Evolutionary conservation across 2,888 invertebrate species (phyloP).

Genomic region (Strigamia transsilvanica): DNA sequence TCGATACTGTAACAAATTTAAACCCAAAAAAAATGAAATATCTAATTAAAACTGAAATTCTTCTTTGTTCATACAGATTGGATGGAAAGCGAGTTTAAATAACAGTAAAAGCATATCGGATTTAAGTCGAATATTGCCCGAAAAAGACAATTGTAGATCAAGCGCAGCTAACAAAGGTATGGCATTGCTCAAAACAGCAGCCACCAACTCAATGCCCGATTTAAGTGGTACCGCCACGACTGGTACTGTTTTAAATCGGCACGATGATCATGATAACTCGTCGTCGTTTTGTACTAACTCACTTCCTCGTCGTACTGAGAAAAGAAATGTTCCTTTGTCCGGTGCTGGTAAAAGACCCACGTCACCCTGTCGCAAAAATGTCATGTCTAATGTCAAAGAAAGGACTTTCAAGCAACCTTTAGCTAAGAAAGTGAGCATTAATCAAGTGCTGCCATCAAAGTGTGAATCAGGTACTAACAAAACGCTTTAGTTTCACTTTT

Average conservation of each 20-base stretch:
- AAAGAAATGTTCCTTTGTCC: not conserved
- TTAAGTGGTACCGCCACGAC: conserved; percentile 51
- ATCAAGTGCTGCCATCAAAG: conserved; percentile 69
- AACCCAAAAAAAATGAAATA: not conserved
- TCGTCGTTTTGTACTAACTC: conserved; percentile 55
- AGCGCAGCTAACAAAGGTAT: conserved; percentile 59
- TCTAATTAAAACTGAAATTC: not conserved
- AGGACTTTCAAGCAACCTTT: conserved; percentile 61
- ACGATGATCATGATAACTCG: conserved; percentile 57
- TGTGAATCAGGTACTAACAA: conserved; percentile 61
- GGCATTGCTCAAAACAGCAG: conserved; percentile 57
- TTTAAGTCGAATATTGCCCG: conserved; percentile 74
- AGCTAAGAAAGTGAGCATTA: conserved; percentile 68
- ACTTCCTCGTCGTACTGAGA: not conserved
- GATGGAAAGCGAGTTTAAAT: conserved; percentile 79
- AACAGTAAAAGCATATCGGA: conserved; percentile 88
- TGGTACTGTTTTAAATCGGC: conserved; percentile 20
- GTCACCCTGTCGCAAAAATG: conserved; percentile 56
- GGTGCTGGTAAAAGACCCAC: conserved; percentile 56
- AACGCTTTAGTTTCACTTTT: not conserved
- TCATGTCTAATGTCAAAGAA: conserved; percentile 42
- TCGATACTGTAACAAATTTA: conserved; percentile 79
- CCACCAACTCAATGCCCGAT: conserved; percentile 50
- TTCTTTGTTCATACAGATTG: conserved; percentile 73
- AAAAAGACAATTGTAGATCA: conserved; percentile 63